Percentiles rank a stretch among this genome's conserved stretches.
phyloP scores from a whole-genome alignment of 2,888 invertebrate genomes.

The Arenicola marina region DNA sequence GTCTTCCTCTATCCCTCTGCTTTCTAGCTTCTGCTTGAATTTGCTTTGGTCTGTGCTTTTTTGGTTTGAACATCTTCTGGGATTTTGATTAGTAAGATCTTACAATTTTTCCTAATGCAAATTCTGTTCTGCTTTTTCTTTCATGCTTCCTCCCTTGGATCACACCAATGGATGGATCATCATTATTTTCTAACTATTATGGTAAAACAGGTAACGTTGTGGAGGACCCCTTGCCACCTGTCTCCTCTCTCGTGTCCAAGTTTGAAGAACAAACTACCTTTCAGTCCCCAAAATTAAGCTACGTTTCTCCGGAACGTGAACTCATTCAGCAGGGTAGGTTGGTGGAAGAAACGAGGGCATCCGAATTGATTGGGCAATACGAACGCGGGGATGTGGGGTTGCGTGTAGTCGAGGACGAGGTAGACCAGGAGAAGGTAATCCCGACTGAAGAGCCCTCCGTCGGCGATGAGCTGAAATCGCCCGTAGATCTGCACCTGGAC shows the following conservation, averaged over 20 bases:
- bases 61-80: conserved; percentile 1
- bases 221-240: not conserved
- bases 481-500: too few relatives aligned
- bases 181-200: not conserved
- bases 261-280: not conserved
- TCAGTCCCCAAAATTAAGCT: not conserved
- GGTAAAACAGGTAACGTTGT: not conserved
- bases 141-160: conserved; percentile 6
- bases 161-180: conserved; percentile 3
- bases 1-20: not conserved
- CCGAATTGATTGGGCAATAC: too few relatives aligned
- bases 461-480: too few relatives aligned
- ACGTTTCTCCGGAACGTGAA: not conserved
- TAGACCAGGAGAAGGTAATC: too few relatives aligned
- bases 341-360: not conserved
- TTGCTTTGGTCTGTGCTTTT: conserved; percentile 12
- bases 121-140: conserved; percentile 9
- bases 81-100: conserved; percentile 3
- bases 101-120: conserved; percentile 1
- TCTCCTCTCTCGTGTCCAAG: not conserved
- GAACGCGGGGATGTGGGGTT: too few relatives aligned
- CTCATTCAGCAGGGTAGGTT: not conserved
- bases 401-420: too few relatives aligned
- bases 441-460: too few relatives aligned
- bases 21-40: conserved; percentile 4